Base-by-base conservation (phyloP, 2,888 invertebrate species). In the Drosophila emarginata region DNA sequence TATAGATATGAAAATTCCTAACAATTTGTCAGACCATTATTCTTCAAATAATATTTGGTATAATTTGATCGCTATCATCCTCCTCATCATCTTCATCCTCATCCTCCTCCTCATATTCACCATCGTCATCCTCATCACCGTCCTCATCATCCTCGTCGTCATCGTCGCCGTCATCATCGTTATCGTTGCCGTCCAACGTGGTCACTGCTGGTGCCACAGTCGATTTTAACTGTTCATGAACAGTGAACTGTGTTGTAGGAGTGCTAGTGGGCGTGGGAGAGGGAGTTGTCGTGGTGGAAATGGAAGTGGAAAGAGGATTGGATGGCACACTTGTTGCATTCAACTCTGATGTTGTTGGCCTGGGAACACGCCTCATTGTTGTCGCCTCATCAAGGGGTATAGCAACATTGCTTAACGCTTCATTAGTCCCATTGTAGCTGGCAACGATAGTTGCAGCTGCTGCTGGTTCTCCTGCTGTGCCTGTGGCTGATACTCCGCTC, bases 11-110 rank as follows among this genome's bases (percentile, higher is more conserved):
- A 2, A 52, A 59, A 51, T 37, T 21, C 28, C 39, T 21, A 21
- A 50, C 40, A 53, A 26, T 28, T 57, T 53, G 54, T 86, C 72
- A 87, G 21, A 45, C 11, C 45, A 21, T 18, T 45, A 15, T 21
- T 14, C 18, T 21, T 45, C 11, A 45, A 60, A 83, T 76, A 68
- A 88, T 84, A 84, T 84, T 84, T 84, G 84, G 84, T 84, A 84
- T 87, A 32, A 84, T 57, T 75, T 88, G 88, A 79, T 88, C 84
- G 52, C 72, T 76, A 54, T 87, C 88, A 37, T 88, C 88, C 60
- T 87, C 87, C 37, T 88, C 87, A 9, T 88, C 77, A 18, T 88
- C 81, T 28, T 85, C 80, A 3, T 88, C 87, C 26, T 71, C 71
- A 0, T 68, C 63, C 2, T 66, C 76, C 1, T 80, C 79, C 0